Base-by-base conservation (phyloP, 2,888 invertebrate genomes). In the Cordylochernes scorpioides region DNA sequence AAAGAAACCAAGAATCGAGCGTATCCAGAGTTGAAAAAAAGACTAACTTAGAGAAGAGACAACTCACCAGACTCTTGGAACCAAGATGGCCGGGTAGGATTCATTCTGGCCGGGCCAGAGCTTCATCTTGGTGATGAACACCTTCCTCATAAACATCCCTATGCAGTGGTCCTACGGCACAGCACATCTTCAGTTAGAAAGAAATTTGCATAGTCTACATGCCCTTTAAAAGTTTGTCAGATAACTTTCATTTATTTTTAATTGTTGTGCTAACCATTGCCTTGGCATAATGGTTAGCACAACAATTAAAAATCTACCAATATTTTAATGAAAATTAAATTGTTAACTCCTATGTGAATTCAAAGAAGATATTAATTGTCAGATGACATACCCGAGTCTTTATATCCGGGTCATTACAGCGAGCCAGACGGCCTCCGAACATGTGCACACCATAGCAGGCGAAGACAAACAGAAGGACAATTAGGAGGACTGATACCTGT, bases 51-150 rank as follows among this genome's bases (percentile, higher is more conserved):
- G n/a, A n/a, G n/a, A n/a, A n/a, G n/a, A n/a, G n/a, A n/a, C n/a
- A 15, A 31, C 64, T 58, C 54, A 80, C 91, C 94, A 94, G 22
- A 94, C 88, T 48, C 94, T 61, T 2, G 94, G 91, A 25, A 91
- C 91, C 34, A 84, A 58, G 62, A 94, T 82, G 5, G 80, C 74
- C 1, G 97, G 94, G 58, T 80, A 84, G 14, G 72, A 70, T 49
- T 80, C 75, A 45, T 73, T 71, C 17, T 63, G 60, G 0, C 73
- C 77, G 0, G 74, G 74, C 22, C 64, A 63, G 9, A 97, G 57
- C 54, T 91, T 86, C 80, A 97, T 84, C 60, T 91, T 88, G 1
- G 94, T 94, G 2, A 99, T 91, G 52, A 84, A 91, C 5, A 97
- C 77, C 36, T 84, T 65, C 24, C 88, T 62, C 67, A 78, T 72